Percentiles rank a stretch among this genome's conserved stretches.
Conservation (phyloP, 1,140 invertebrate genomes). For the Diorhabda carinulata region DNA sequence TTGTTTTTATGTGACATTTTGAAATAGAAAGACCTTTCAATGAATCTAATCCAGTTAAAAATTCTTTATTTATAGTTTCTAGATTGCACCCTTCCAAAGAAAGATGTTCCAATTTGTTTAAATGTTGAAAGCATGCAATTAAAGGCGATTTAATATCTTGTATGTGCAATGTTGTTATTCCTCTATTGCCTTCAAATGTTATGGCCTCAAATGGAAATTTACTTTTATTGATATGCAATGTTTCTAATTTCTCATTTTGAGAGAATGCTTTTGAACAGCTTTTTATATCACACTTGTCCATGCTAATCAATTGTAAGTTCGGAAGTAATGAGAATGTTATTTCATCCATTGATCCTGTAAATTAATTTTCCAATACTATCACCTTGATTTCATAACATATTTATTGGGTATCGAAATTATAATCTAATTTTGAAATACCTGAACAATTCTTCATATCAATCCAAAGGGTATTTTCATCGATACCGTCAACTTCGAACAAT, state of each 20-base stretch:
- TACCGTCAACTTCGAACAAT: neutral
- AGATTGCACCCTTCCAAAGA: neutral
- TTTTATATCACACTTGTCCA: conserved; percentile 6
- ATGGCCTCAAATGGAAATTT: conserved; percentile 2
- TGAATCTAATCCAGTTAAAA: neutral
- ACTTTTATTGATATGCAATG: conserved; percentile 4
- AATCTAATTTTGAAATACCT: neutral
- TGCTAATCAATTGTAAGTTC: neutral
- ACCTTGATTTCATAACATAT: too few species aligned
- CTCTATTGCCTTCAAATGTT: conserved; percentile 5
- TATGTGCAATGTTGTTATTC: neutral
- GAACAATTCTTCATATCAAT: conserved; percentile 12
- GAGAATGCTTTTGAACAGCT: conserved; percentile 7
- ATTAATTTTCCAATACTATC: neutral
- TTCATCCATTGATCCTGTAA: conserved; percentile 10
- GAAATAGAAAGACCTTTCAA: conserved; percentile 4
- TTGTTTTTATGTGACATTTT: neutral
- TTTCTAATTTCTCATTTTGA: conserved; percentile 1
- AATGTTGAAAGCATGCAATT: neutral
- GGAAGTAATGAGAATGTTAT: conserved; percentile 4
- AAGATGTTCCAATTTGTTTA: neutral
- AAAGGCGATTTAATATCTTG: neutral
- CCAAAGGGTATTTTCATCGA: neutral
- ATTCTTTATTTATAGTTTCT: neutral
- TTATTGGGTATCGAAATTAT: too few species aligned